Base-by-base conservation (phyloP, 1,140 invertebrate species). In the Trichomalopsis sarcophagae region DNA sequence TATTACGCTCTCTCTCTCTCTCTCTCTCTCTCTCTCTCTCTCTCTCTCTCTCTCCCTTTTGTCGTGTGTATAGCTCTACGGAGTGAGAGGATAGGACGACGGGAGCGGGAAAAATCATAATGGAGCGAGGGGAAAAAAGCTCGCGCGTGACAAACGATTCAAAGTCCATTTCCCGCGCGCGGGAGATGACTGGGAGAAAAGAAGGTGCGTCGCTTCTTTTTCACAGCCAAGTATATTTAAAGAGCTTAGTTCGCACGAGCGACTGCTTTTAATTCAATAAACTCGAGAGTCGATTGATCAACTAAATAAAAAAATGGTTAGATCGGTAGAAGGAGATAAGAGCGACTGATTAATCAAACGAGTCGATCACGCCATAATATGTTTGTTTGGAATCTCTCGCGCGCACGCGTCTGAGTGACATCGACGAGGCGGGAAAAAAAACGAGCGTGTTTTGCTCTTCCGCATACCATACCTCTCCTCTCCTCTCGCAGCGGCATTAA, bases 101-200 rank as follows among this genome's bases (percentile, higher is more conserved):
- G 14, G 21, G 14, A 50, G 76, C 33, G 47, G 55, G 21, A 79
- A 76, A 76, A 76, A 76, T 76, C 7, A 27, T 50, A 76, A 76
- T 76, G 44, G 74, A n/a, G 71, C 6, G 30, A 10, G 73, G 44
- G 87, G 84, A 88, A 90, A 89, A 91, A 88, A 76, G 84, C 82
- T 87, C 82, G 87, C 88, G 89, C 91, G 90, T 90, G 90, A 91
- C 90, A 88, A 91, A 91, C 89, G 87, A 87, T 89, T 90, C 87
- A 86, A 21, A 91, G 87, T 89, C 88, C 88, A 86, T 90, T 89
- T 87, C 83, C 87, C 83, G 50, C 33, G 71, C 79, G 69, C 71
- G 11, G 44, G 68, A 73, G 36, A 4, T 62, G 50, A 66, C 76
- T 33, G 1, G n/a, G 50, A 50, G 55, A 62, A n/a, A 21, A 36